Evolutionary conservation across 2,113 vertebrate genomes (phyloP).

Genomic region (Mirza zaza): DNA sequence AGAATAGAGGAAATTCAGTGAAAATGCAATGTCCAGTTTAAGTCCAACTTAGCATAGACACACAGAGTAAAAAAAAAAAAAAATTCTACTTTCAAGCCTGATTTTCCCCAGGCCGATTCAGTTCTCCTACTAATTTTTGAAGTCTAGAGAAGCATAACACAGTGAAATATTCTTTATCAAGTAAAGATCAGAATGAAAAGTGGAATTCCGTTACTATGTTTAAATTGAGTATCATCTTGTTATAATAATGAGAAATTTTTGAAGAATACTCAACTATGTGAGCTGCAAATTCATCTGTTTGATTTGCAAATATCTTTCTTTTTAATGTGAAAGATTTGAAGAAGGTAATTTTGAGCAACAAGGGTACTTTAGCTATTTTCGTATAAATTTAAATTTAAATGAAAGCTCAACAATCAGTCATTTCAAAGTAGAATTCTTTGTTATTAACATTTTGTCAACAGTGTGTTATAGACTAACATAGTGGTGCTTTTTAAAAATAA

Average conservation of each 20-base stretch:
- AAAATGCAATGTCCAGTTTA: background rate
- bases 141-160: background rate
- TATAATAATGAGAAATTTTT: constrained; percentile 6
- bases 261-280: constrained; percentile 35
- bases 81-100: background rate
- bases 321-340: constrained; percentile 20
- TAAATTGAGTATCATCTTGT: constrained; percentile 34
- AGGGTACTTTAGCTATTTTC: constrained; percentile 39
- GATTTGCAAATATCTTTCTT: constrained; percentile 54
- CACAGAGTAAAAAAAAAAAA: background rate
- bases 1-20: background rate
- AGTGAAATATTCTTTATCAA: constrained; percentile 9
- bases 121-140: background rate
- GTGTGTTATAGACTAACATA: background rate
- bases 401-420: constrained; percentile 49
- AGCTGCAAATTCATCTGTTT: constrained; percentile 30
- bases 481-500: constrained; percentile 29
- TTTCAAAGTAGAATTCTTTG: background rate
- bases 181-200: constrained; percentile 7
- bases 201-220: background rate
- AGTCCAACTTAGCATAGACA: background rate
- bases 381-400: constrained; percentile 58
- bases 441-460: constrained; percentile 48
- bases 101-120: background rate
- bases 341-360: constrained; percentile 58